Conservation (phyloP, 2,113 vertebrate species). For the Crotalus helleri region DNA sequence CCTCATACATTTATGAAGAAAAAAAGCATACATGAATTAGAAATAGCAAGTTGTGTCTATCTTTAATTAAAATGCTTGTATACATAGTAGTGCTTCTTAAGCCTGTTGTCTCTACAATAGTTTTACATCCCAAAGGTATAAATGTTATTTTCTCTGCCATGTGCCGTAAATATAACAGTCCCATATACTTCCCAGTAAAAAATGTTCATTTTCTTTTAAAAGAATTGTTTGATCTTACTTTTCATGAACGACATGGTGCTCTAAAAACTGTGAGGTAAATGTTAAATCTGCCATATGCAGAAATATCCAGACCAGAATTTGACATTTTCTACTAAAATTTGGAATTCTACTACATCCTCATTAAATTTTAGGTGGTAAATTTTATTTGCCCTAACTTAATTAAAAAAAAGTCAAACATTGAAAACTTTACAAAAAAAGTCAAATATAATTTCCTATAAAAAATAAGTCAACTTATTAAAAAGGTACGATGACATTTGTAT, state of each 20-base stretch:
- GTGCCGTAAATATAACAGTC: conserved; percentile 56
- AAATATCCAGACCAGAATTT: not conserved
- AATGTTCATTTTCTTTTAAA: conserved; percentile 2
- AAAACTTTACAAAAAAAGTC: conserved; percentile 15
- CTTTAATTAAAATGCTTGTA: conserved; percentile 40
- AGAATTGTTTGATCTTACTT: not conserved
- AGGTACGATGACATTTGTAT: not conserved
- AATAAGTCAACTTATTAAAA: not conserved
- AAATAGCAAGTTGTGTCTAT: conserved; percentile 53
- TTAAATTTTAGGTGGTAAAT: not conserved
- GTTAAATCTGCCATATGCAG: not conserved
- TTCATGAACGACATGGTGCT: not conserved
- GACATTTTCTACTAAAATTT: conserved; percentile 14
- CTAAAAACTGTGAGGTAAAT: not conserved
- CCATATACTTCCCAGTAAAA: conserved; percentile 54
- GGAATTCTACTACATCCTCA: not conserved
- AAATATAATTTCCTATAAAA: not conserved
- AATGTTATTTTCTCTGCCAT: conserved; percentile 51
- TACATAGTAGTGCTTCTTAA: conserved; percentile 45
- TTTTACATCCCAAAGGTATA: conserved; percentile 32
- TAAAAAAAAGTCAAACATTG: not conserved
- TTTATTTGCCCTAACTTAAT: not conserved
- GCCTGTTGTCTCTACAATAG: conserved; percentile 52
- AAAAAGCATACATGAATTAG: conserved; percentile 40
- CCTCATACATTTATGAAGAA: conserved; percentile 61